Conservation (phyloP, 2,888 invertebrate genomes). For the Hypsopygia costalis region DNA sequence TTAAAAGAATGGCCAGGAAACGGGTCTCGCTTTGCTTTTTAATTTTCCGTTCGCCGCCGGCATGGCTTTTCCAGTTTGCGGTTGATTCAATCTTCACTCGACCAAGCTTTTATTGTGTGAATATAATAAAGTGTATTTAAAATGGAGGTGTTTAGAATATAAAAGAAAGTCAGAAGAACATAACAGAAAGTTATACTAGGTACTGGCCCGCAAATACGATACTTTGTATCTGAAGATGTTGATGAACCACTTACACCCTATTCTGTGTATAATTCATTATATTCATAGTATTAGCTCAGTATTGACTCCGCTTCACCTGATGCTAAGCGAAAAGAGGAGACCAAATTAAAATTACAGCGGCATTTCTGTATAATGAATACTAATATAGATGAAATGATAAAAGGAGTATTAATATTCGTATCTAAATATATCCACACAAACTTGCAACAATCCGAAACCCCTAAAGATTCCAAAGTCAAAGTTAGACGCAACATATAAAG, state of each 20-base stretch:
- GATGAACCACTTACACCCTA: too few relatives aligned
- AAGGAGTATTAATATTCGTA: background rate
- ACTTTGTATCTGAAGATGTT: too few relatives aligned
- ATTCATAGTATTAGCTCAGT: too few relatives aligned
- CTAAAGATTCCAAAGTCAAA: slow-evolving; percentile 50
- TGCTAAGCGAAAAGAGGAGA: too few relatives aligned
- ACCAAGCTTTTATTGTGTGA: slow-evolving; percentile 6
- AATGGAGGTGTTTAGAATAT: slow-evolving; percentile 3
- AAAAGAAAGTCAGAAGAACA: background rate
- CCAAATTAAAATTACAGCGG: too few relatives aligned
- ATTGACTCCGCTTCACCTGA: too few relatives aligned
- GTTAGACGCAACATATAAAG: slow-evolving; percentile 55
- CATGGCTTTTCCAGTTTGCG: slow-evolving; percentile 49
- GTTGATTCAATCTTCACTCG: slow-evolving; percentile 42
- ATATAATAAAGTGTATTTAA: slow-evolving; percentile 2
- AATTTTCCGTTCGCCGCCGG: slow-evolving; percentile 72
- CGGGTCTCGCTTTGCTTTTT: slow-evolving; percentile 65
- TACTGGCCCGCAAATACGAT: too few relatives aligned
- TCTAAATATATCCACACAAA: slow-evolving; percentile 19
- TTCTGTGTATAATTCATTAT: too few relatives aligned
- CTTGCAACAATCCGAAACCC: slow-evolving; percentile 45
- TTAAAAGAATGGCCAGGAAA: slow-evolving; percentile 71
- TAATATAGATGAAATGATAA: background rate
- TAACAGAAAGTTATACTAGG: too few relatives aligned
- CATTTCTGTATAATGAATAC: too few relatives aligned